Base-by-base conservation (phyloP, 2,888 invertebrate species). In the Rotaria magnacalcarata region DNA sequence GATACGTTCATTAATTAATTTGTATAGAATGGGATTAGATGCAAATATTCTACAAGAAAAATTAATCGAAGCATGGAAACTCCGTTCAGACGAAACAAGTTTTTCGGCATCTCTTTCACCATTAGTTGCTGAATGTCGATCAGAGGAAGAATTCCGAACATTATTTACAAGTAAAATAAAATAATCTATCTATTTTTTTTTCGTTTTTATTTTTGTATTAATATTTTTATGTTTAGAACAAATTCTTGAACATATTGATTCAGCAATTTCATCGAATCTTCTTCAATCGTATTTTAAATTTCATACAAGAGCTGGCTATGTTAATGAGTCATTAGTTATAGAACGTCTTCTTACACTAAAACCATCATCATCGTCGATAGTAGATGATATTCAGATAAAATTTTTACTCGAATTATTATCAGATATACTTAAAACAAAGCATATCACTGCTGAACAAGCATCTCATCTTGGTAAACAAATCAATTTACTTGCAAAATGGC, bases 251-350 rank as follows among this genome's bases (percentile, higher is more conserved):
- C 41, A 80, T 80, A 80, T 80, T 24, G 75, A 80, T 80, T 47
- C 75, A 80, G 75, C 47, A 24, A 80, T 47, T 7, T 80, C 75
- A 24, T 80, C 75, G 21, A 80, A 11, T 47, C 47, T 80, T 47
- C 24, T 80, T 47, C 75, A 80, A 47, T 80, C 75, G 2, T 80
- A 80, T 47, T 80, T 80, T 47, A 80, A 80, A 80, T 80, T 80
- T 80, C 75, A 80, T 80, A 80, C 75, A 24, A 5, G 75, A 47
- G 43, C 75, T 21, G 75, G 75, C n/a, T 80, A 80, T 80, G 24
- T 80, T 10, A 47, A 80, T 27, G 75, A 47, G 43, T 80, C 75
- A 43, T 47, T 80, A 47, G 21, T 80, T 11, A 80, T 80, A 24
- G 75, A 80, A 21, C 75, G 47, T 24, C 47, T 80, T 24, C 75